phyloP scores from a whole-genome alignment of 2,888 invertebrate species.

The Cheilosia scutellata region DNA sequence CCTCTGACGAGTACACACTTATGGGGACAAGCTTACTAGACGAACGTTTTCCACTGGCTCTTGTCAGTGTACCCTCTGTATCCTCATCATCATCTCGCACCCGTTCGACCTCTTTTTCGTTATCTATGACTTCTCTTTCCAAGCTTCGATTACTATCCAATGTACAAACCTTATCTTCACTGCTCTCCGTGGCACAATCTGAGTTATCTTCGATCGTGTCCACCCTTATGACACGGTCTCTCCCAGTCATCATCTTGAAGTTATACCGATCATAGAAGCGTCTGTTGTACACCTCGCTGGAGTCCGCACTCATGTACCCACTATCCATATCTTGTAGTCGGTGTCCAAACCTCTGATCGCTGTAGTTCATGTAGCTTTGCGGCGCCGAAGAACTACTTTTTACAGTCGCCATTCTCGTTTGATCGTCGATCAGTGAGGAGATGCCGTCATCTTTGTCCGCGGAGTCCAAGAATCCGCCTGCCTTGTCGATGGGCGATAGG shows the following conservation, averaged over 20 bases:
- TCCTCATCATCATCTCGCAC: constrained; percentile 78
- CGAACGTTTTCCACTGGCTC: constrained; percentile 72
- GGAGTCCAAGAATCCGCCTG: constrained; percentile 79
- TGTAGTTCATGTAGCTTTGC: constrained; percentile 80
- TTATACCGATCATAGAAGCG: constrained; percentile 84
- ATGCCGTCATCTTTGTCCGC: constrained; percentile 82
- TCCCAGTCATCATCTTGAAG: constrained; percentile 81
- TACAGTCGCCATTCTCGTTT: constrained; percentile 78
- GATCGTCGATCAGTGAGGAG: constrained; percentile 82
- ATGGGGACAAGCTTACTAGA: constrained; percentile 75
- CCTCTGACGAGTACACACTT: constrained; percentile 83
- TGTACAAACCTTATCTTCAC: constrained; percentile 44
- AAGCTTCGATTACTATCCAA: constrained; percentile 79
- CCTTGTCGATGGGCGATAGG: constrained; percentile 80
- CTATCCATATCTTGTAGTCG: constrained; percentile 88
- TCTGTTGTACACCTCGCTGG: constrained; percentile 87
- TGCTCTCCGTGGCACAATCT: constrained; percentile 77
- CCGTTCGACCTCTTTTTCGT: constrained; percentile 21
- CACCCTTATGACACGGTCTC: constrained; percentile 81
- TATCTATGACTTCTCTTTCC: constrained; percentile 77
- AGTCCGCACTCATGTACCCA: constrained; percentile 94
- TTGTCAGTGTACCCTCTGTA: constrained; percentile 81
- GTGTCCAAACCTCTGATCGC: constrained; percentile 82
- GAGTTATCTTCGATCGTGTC: constrained; percentile 83
- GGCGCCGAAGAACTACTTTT: constrained; percentile 80